phyloP scores from a whole-genome alignment of 1,140 invertebrate species.

The Drosophila lacteicornis region DNA sequence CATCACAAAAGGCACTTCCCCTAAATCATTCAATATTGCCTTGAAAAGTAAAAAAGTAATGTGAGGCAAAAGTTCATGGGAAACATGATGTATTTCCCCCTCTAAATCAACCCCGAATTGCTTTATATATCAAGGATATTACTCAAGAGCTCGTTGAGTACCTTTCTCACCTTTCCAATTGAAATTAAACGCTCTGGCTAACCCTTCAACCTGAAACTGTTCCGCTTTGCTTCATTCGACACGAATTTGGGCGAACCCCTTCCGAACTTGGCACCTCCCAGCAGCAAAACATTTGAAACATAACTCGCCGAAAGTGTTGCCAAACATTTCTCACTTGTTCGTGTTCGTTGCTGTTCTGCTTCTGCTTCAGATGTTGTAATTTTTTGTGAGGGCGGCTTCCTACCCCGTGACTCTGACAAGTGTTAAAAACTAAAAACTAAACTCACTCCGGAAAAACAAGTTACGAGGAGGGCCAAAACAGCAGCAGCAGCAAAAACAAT shows the following conservation, averaged over 20 bases:
- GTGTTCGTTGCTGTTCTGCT: constrained; percentile 37
- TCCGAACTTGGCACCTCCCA: constrained; percentile 14
- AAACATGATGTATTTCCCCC: neutral
- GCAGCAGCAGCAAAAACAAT: constrained; percentile 51
- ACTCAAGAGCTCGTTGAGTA: neutral
- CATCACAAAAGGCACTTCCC: neutral
- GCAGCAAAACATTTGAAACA: constrained; percentile 41
- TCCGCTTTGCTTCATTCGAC: constrained; percentile 32
- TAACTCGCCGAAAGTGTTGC: constrained; percentile 52
- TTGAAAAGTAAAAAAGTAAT: neutral
- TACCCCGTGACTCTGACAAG: constrained; percentile 29
- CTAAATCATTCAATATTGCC: neutral
- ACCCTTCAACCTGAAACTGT: constrained; percentile 24
- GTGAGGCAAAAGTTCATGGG: neutral
- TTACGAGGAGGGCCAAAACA: constrained; percentile 54
- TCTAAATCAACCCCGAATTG: constrained; percentile 1
- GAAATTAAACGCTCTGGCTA: constrained; percentile 33
- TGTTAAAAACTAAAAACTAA: constrained; percentile 56
- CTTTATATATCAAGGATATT: constrained; percentile 31
- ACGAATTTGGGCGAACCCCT: constrained; percentile 17
- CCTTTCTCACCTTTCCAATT: constrained; percentile 24
- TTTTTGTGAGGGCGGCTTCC: constrained; percentile 12
- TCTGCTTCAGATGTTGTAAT: constrained; percentile 40
- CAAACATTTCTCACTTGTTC: constrained; percentile 58
- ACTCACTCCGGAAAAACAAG: constrained; percentile 62